Conservation (phyloP, 92 coral and sea anemone species). For the Bergia puertoricense region DNA sequence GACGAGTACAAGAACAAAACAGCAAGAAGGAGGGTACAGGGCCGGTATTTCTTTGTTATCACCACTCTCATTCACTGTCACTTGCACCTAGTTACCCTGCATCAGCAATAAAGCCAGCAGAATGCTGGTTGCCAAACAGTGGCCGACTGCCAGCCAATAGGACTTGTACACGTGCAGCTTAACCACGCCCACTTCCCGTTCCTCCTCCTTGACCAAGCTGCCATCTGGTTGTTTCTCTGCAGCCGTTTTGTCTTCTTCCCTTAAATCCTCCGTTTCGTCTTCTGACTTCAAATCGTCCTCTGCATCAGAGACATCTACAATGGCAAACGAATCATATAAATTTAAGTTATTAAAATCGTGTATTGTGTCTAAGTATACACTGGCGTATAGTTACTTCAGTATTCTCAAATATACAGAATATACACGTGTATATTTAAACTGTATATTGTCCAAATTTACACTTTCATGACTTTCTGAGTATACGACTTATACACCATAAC, state of each 20-base stretch:
- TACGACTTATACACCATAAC: too few relatives aligned
- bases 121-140: constrained; percentile 90
- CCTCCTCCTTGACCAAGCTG: constrained; percentile 87
- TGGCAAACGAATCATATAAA: not conserved
- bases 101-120: constrained; percentile 82
- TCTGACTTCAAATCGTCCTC: constrained; percentile 34
- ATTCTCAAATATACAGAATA: not conserved
- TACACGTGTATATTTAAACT: not conserved
- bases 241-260: constrained; percentile 45
- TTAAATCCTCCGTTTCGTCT: not conserved
- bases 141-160: constrained; percentile 95
- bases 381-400: too few relatives aligned
- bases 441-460: too few relatives aligned
- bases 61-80: too few relatives aligned
- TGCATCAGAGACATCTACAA: constrained; percentile 31
- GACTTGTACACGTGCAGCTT: constrained; percentile 94
- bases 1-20: too few relatives aligned
- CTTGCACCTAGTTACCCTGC: constrained; percentile 74
- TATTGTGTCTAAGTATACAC: too few relatives aligned
- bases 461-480: too few relatives aligned
- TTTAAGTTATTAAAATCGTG: not conserved
- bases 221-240: constrained; percentile 48
- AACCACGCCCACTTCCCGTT: constrained; percentile 96
- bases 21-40: too few relatives aligned
- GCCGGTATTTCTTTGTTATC: not conserved